Evolutionary conservation across 2,113 vertebrate genomes (phyloP).

Genomic region (Eulemur rufifrons): DNA sequence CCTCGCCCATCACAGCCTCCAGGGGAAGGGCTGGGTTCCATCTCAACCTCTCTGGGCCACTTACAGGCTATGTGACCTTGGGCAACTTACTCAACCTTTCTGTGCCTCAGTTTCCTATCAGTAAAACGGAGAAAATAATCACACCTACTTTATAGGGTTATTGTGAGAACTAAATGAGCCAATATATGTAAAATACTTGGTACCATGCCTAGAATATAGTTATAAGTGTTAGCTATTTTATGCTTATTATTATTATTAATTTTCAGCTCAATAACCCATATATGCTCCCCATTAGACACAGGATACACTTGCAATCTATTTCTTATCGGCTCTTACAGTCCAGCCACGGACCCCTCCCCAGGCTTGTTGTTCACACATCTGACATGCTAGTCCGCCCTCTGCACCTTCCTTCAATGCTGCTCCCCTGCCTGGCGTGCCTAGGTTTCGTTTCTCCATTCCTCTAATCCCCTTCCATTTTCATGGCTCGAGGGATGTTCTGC

Average conservation of each 20-base stretch:
- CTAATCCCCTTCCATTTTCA: neutral
- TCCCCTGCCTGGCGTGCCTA: no score
- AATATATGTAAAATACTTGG: neutral
- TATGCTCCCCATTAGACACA: neutral
- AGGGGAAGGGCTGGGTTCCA: neutral
- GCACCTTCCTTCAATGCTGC: fast-evolving
- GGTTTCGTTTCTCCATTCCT: neutral
- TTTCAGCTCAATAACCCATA: neutral
- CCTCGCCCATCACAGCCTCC: neutral
- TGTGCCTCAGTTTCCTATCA: neutral
- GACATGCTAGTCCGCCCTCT: neutral
- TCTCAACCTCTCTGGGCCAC: neutral
- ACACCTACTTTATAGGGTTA: neutral
- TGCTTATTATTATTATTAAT: neutral
- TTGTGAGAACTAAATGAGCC: neutral
- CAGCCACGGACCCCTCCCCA: neutral
- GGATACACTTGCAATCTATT: neutral
- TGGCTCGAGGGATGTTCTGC: neutral
- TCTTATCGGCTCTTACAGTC: neutral
- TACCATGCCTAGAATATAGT: neutral
- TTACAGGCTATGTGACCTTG: neutral
- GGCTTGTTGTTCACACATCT: neutral
- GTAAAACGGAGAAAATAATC: neutral
- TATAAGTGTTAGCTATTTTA: neutral
- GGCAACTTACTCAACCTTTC: neutral